Conservation (phyloP, 2,888 invertebrate genomes). For the Dryococelus australis region DNA sequence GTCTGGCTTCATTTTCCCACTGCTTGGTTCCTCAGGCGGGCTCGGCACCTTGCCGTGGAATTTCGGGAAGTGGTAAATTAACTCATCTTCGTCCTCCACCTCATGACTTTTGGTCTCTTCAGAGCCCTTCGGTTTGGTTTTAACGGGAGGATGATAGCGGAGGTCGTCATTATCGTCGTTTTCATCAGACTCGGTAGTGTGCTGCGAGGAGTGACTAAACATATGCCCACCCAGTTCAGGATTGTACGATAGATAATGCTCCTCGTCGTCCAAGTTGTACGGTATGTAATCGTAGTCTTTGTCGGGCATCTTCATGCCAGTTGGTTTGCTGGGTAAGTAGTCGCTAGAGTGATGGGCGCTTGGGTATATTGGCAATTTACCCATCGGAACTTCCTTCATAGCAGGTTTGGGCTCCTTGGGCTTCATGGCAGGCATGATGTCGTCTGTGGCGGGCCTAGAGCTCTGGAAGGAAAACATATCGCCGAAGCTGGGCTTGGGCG, state of each 20-base stretch:
- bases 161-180: background rate
- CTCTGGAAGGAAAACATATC: background rate
- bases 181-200: background rate
- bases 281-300: background rate
- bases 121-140: background rate
- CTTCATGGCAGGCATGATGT: background rate
- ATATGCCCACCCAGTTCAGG: background rate
- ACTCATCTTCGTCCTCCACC: conserved; percentile 3
- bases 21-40: background rate
- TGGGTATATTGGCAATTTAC: background rate
- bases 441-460: background rate
- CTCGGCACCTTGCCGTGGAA: background rate
- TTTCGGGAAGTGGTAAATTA: background rate
- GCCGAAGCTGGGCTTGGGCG: background rate
- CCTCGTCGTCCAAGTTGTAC: background rate
- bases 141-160: conserved; percentile 43
- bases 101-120: background rate
- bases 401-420: background rate
- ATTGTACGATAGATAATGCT: background rate
- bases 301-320: background rate
- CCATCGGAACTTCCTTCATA: background rate
- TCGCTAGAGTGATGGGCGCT: background rate
- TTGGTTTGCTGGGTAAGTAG: background rate
- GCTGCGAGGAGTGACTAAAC: background rate
- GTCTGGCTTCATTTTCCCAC: background rate